These are phyloP conservation scores for Syngnathus acus DNA, from an alignment of 2,797 vertebrate genomes.

Conservation along the genomic window DNA sequence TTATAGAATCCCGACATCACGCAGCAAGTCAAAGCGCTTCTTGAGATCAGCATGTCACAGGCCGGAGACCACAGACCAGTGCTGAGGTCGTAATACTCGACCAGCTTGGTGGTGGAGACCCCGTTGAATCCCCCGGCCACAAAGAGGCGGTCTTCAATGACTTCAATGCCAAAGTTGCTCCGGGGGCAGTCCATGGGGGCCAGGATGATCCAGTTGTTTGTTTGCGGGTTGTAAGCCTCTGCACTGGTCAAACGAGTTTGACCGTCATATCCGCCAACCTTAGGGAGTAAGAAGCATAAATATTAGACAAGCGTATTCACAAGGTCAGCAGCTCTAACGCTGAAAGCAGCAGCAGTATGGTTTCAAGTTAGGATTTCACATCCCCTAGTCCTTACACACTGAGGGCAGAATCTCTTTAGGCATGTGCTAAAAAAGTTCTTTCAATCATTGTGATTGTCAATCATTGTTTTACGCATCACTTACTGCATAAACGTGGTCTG, in stretches of 20 bases:
- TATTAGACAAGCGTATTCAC: background rate
- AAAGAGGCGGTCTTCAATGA: conserved; percentile 55
- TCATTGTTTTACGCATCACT: conserved; percentile 11
- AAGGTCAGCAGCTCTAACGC: background rate
- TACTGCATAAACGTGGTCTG: conserved; percentile 36
- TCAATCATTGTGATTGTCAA: background rate
- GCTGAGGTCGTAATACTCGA: conserved; percentile 67
- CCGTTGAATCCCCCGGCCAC: conserved; percentile 49
- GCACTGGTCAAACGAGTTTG: conserved; percentile 56
- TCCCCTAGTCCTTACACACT: background rate
- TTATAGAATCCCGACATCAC: conserved; percentile 28
- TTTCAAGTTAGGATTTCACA: background rate
- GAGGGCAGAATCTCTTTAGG: background rate
- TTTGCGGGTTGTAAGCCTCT: conserved; percentile 70
- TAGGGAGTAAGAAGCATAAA: background rate
- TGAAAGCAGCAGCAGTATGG: background rate
- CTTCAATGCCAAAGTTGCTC: conserved; percentile 82
- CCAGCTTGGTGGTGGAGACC: conserved; percentile 9
- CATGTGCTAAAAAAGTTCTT: background rate
- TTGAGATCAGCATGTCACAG: conserved; percentile 62
- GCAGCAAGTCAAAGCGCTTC: conserved; percentile 77
- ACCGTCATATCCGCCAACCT: conserved; percentile 82
- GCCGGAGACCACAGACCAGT: conserved; percentile 62
- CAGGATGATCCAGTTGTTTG: conserved; percentile 63
- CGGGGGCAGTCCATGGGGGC: conserved; percentile 72